These are phyloP conservation scores for Uria lomvia DNA, from an alignment of 2,113 vertebrate species.

Conservation along the genomic window DNA sequence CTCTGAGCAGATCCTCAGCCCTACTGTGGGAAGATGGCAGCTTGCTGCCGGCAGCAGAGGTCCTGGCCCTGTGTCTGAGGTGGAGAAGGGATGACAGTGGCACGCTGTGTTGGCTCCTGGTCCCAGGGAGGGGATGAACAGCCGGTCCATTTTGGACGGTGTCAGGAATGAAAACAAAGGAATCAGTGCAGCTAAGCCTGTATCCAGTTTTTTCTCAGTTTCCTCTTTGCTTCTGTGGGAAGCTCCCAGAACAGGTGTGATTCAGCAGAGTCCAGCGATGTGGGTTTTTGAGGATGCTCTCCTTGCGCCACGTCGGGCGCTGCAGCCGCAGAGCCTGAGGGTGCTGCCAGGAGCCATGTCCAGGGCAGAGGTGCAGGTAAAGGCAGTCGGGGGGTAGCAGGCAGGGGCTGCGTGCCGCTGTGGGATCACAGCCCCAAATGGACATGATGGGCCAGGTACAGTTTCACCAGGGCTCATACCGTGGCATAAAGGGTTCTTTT, in stretches of 20 bases:
- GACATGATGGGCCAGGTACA: background rate
- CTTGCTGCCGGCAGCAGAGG: background rate
- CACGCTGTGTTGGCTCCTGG: background rate
- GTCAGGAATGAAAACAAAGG: background rate
- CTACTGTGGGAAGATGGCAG: background rate
- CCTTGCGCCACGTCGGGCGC: accelerated
- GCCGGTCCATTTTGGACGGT: background rate
- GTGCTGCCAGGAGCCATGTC: background rate
- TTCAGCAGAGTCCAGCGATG: background rate
- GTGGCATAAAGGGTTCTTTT: background rate
- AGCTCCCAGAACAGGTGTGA: accelerated
- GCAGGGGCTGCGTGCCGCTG: background rate
- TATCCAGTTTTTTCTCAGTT: background rate
- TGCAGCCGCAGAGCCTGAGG: background rate
- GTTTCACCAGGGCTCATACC: background rate
- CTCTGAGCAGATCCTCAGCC: background rate
- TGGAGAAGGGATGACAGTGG: background rate
- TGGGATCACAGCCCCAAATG: background rate
- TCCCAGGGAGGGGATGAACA: background rate
- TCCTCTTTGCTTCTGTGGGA: background rate
- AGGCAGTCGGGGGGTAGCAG: background rate
- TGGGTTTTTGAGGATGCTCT: background rate
- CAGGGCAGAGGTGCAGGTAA: accelerated
- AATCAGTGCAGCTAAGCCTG: background rate
- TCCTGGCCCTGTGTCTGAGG: background rate